Evolutionary conservation across 2,797 vertebrate species (phyloP), one percentile per base, ranked within the genome.

Genomic region (Platalea minor): DNA sequence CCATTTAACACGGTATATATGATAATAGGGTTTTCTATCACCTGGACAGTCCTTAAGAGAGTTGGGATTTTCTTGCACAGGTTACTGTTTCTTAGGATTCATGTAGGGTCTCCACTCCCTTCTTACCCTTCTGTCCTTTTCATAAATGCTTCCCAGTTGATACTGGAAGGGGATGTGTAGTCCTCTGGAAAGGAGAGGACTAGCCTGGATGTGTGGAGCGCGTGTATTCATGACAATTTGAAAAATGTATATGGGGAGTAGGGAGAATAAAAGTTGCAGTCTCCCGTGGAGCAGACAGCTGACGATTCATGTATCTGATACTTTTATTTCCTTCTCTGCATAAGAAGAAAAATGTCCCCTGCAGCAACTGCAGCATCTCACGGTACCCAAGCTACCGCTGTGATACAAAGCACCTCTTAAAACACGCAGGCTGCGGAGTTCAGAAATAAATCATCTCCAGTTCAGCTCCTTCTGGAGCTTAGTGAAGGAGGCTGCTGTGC

Each of bases 391-490:
- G 43, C 85, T 89, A 39, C 70, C 82, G 68, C 64, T 33, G n/a
- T 39, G 56, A n/a, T 63, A 67, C 46, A 78, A 81, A 92, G 41
- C 51, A 8, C 48, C 26, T 35, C 54, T 68, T 37, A 56, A 84
- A 86, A 21, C 59, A 10, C 2, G 8, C 0, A 0, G 46, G 13
- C 39, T 54, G 20, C 28, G 2, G 35, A 68, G 28, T 67, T 67
- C 10, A 17, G 65, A 51, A 64, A 53, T 84, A 59, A 86, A 68
- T 61, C 70, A 45, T 31, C 63, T 86, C 5, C 18, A 50, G 19
- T 91, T 84, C 73, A 68, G 18, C 53, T 85, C 72, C 75, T 87
- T 77, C 63, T 83, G 70, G 31, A 87, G 45, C 35, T 64, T 25
- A 53, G 33, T n/a, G 46, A 75, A 50, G 60, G 41, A 68, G 11